Evolutionary conservation across 2,797 vertebrate species (phyloP).

Genomic region (Todus mexicanus): DNA sequence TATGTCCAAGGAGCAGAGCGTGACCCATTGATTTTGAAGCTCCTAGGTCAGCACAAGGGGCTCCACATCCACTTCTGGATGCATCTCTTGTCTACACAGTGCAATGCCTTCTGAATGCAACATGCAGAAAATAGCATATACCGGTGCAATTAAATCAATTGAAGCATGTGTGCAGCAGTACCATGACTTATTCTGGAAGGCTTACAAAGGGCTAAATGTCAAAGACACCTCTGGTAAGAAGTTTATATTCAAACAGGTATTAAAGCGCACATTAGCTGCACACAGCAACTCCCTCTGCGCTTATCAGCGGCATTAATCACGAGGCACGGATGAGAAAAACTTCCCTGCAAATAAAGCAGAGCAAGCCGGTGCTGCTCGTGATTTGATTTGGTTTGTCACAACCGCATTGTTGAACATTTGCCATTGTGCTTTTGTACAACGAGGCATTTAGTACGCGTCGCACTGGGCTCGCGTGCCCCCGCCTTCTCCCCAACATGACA

Average conservation of each 20-base stretch:
- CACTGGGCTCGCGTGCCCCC: not conserved
- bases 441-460: not conserved
- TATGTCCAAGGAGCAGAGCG: not conserved
- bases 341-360: constrained; percentile 14
- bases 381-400: constrained; percentile 23
- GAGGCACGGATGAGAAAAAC: not conserved
- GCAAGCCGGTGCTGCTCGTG: not conserved
- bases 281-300: not conserved
- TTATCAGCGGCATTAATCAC: not conserved
- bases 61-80: not conserved
- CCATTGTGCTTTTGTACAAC: not conserved
- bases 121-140: not conserved
- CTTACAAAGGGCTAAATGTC: not conserved
- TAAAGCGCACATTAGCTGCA: not conserved
- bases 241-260: not conserved
- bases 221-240: not conserved
- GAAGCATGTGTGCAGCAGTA: not conserved
- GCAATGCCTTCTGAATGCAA: not conserved
- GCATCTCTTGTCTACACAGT: not conserved
- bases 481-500: not conserved
- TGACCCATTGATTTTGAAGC: not conserved
- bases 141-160: not conserved
- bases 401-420: not conserved
- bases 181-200: not conserved
- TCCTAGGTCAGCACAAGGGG: not conserved